These are phyloP conservation scores for Ypsolopha sequella DNA, from an alignment of 2,888 invertebrate species.

Conservation along the genomic window DNA sequence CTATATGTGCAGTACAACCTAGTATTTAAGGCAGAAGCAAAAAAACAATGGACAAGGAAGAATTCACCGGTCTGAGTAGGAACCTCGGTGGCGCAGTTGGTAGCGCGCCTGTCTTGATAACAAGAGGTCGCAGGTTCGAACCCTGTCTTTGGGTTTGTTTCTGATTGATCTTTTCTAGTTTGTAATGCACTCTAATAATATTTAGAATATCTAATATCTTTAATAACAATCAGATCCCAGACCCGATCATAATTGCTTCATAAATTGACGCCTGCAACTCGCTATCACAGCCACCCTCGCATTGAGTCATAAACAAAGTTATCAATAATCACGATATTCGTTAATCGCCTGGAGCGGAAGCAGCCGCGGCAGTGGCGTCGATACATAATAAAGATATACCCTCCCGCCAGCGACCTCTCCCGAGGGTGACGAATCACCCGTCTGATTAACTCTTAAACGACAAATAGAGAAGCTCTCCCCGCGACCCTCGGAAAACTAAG, in stretches of 20 bases:
- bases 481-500: constrained; percentile 59
- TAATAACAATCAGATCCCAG: constrained; percentile 5
- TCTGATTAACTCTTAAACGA: constrained; percentile 71
- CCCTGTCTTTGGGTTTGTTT: too few relatives aligned
- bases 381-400: constrained; percentile 65
- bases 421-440: constrained; percentile 68
- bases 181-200: too few relatives aligned
- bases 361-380: constrained; percentile 23
- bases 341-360: constrained; percentile 48
- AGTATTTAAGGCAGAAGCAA: too few relatives aligned
- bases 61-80: too few relatives aligned
- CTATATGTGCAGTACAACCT: too few relatives aligned
- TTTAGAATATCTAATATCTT: constrained; percentile 1
- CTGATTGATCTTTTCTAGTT: too few relatives aligned
- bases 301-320: constrained; percentile 40
- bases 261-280: constrained; percentile 7
- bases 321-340: constrained; percentile 62
- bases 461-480: constrained; percentile 66
- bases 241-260: constrained; percentile 12
- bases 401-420: constrained; percentile 49
- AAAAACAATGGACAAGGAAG: too few relatives aligned
- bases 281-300: constrained; percentile 9
- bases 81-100: too few relatives aligned
- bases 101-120: too few relatives aligned
- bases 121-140: too few relatives aligned